Evolutionary conservation across 2,888 invertebrate species (phyloP).

Genomic region (Diarsia mendica): DNA sequence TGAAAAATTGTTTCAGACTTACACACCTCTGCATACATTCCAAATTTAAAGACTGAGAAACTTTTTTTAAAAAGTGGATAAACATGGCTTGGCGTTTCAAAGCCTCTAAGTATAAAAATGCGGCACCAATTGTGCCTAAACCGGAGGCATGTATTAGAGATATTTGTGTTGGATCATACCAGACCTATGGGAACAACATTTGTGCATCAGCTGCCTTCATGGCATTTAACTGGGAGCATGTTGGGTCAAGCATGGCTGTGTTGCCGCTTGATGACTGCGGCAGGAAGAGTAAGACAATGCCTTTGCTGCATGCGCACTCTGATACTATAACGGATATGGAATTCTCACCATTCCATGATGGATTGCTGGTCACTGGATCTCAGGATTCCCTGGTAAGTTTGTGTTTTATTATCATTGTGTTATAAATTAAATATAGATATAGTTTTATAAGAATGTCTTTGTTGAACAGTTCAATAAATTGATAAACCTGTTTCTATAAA

Average conservation of each 20-base stretch:
- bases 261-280: slow-evolving; percentile 97
- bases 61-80: slow-evolving; percentile 78
- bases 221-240: slow-evolving; percentile 98
- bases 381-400: slow-evolving; percentile 94
- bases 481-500: neutral
- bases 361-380: slow-evolving; percentile 96
- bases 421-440: neutral
- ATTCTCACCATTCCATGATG: slow-evolving; percentile 98
- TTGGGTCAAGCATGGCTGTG: slow-evolving; percentile 97
- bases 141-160: slow-evolving; percentile 97
- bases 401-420: slow-evolving; percentile 2
- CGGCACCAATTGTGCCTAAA: slow-evolving; percentile 98
- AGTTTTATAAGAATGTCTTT: slow-evolving; percentile 2
- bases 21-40: slow-evolving; percentile 79
- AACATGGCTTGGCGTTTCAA: slow-evolving; percentile 98
- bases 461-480: neutral
- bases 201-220: slow-evolving; percentile 97
- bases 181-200: slow-evolving; percentile 98
- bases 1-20: slow-evolving; percentile 73
- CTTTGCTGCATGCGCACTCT: slow-evolving; percentile 95
- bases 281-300: slow-evolving; percentile 96
- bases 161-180: slow-evolving; percentile 97
- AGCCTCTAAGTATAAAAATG: slow-evolving; percentile 99
- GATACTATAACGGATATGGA: slow-evolving; percentile 98
- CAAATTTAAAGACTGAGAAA: slow-evolving; percentile 87